Evolutionary conservation across 92 coral and sea anemone species (phyloP).

Genomic region (Hydrozoanthus gracilis): DNA sequence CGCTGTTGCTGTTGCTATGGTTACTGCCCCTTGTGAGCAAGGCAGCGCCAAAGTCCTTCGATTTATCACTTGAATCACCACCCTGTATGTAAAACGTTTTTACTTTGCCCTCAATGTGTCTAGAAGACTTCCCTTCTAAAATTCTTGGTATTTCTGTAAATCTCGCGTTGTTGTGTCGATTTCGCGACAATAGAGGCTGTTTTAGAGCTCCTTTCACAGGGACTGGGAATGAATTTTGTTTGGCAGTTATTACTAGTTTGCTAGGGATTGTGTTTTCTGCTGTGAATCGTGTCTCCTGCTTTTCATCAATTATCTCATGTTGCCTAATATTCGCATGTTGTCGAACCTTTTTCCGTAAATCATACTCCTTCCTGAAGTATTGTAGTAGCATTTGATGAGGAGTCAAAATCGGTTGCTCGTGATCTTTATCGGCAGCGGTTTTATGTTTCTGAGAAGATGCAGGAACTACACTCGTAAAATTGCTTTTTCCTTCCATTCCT

Average conservation of each 20-base stretch:
- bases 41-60: not conserved
- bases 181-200: not conserved
- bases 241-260: slow-evolving; percentile 23
- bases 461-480: not conserved
- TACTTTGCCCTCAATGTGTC: not conserved
- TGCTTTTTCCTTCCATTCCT: not conserved
- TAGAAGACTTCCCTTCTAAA: not conserved
- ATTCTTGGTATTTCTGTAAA: not conserved
- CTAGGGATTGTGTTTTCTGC: not conserved
- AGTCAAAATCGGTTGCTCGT: slow-evolving; percentile 11
- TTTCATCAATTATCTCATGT: not conserved
- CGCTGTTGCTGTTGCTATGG: not conserved
- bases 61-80: not conserved
- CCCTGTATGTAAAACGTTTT: not conserved
- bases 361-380: slow-evolving; percentile 73
- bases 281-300: not conserved
- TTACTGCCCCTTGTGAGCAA: not conserved
- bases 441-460: not conserved
- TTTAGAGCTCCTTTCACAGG: not conserved
- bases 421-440: not conserved
- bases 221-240: slow-evolving; percentile 21
- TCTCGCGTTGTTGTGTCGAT: not conserved
- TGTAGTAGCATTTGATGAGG: slow-evolving; percentile 68
- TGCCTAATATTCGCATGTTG: not conserved
- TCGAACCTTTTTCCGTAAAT: not conserved